Evolutionary conservation across 2,797 vertebrate genomes (phyloP), one percentile per base, ranked within the genome.

Genomic region (Pitangus sulphuratus): DNA sequence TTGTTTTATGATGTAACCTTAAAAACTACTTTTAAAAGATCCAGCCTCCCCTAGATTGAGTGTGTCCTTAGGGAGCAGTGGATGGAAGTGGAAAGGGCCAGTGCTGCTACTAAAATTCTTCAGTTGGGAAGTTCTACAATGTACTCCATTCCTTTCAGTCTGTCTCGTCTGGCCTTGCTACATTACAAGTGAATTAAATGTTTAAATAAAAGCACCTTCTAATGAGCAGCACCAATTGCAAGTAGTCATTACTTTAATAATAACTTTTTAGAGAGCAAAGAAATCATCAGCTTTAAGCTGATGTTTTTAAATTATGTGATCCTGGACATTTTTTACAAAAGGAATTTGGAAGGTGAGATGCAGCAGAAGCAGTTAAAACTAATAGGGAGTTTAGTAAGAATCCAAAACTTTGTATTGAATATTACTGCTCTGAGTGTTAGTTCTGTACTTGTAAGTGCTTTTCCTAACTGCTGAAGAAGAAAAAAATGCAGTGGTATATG

Each of bases 271-370:
- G 28, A 30, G 50, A 66, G 7, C 22, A 5, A 50, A 53, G 11
- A 40, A 45, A 2, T 30, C 13, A 35, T 37, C 33, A 97, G 79
- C 48, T 95, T 84, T 65, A 84, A 93, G 74, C 44, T 65, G 70
- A 48, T 53, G 39, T 51, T 94, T 95, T 96, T 97, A 95, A 97
- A 95, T 97, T 97, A 96, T 98, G 97, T 97, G 98, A 98, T 97
- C 97, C 90, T 96, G 98, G 98, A 98, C 98, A 98, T 96, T 95
- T 98, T 96, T 97, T 69, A 83, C 84, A 72, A 82, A 98, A 97
- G 96, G 96, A 98, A 97, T 98, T 98, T 98, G 98, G 85, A 91
- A 85, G 18, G 5, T 69, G 70, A 87, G 39, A 39, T 71, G 57
- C 42, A 76, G 75, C 57, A 90, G 37, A 20, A 92, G 64, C 47